These are phyloP conservation scores for Trichechus manatus DNA, from an alignment of 2,113 vertebrate genomes.

Conservation along the genomic window DNA sequence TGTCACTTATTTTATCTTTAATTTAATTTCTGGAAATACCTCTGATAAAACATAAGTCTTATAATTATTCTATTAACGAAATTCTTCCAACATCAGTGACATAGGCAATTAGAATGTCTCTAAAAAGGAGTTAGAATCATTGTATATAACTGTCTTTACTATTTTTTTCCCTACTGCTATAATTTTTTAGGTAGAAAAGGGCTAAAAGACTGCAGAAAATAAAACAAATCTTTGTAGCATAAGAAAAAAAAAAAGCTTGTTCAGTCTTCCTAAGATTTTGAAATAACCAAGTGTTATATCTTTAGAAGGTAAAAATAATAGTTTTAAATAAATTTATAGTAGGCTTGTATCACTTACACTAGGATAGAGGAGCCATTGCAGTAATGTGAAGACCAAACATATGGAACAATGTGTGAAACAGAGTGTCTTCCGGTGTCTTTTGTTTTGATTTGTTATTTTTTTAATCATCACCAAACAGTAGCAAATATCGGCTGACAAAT, in stretches of 20 bases:
- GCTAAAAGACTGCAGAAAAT: neutral
- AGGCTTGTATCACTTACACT: neutral
- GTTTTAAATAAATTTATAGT: neutral
- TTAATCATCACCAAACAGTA: neutral
- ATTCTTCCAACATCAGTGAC: neutral
- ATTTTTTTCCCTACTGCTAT: neutral
- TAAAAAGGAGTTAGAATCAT: neutral
- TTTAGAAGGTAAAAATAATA: neutral
- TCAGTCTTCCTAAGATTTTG: neutral
- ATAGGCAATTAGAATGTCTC: neutral
- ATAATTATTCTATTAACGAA: neutral
- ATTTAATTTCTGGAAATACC: neutral
- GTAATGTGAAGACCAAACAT: neutral
- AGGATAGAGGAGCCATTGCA: neutral
- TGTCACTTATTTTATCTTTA: neutral
- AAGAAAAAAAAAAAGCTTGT: neutral
- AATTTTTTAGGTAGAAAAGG: neutral
- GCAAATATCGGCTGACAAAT: neutral
- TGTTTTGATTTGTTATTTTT: neutral
- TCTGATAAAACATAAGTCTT: neutral
- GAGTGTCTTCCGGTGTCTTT: neutral
- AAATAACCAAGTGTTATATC: neutral
- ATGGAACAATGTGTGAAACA: neutral
- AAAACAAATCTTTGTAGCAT: neutral
- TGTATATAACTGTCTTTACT: neutral